Base-by-base conservation (phyloP, 2,113 vertebrate species). In the Eublepharis macularius region DNA sequence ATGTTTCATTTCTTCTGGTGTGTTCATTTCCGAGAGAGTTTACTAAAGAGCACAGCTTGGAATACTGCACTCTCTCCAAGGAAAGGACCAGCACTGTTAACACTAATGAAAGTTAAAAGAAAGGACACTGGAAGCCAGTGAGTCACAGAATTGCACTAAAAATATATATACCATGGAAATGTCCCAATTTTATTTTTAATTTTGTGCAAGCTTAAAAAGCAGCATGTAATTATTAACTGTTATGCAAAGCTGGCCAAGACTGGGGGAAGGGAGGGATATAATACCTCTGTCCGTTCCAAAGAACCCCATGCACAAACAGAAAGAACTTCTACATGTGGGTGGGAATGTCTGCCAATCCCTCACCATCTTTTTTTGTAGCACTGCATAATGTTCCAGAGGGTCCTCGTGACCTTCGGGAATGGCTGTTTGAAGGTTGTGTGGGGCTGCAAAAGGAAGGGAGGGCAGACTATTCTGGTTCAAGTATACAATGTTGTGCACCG, bases 171-270 rank as follows among this genome's bases (percentile, higher is more conserved):
- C 76, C 76, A 78, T 12, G 49, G 17, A 16, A 72, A 82, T 69
- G 39, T 70, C 32, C 49, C 16, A 32, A 4, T 32, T 77, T 13
- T 51, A 77, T 6, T 70, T 70, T n/a, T 26, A 77, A 74, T 54
- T n/a, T 17, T 69, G 1, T 36, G 6, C 2, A 19, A 88, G 69
- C 49, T 36, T 73, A 69, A 76, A n/a, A 88, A 80, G 9, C 17
- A 70, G 60, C 54, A 90, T 5, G 74, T 32, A 85, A 54, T 51
- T 85, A 32, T 77, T 82, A 77, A 82, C 43, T 83, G 54, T 12
- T 66, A 8, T 41, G 26, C 51, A 75, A 43, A 73, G 26, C 12
- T 73, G 2, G 4, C 14, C 75, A 65, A 70, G 51, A 24, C 1
- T 4, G 26, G 17, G 34, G 72, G 47, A 12, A 3, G 2, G 45